Evolutionary conservation across 2,888 invertebrate genomes (phyloP), one percentile per base, ranked within the genome.

Genomic region (Lysandra coridon): DNA sequence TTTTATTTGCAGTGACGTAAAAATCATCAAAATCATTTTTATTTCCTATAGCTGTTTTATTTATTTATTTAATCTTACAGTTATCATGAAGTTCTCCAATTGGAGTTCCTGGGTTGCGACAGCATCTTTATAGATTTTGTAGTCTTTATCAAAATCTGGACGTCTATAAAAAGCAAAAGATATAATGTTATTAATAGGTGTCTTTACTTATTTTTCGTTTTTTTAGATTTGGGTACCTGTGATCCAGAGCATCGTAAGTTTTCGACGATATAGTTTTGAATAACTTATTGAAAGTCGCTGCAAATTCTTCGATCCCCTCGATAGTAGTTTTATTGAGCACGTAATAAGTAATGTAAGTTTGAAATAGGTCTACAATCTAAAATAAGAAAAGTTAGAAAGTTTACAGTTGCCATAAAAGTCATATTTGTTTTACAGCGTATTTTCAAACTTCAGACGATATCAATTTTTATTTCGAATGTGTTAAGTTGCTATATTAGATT

Each of bases 211-310:
- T 12, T 10, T 64, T 2, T 23, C 6, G 30, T 12, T 64, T 2
- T 64, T 2, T 23, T 64, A 10, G 7, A 30, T 1, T 64, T 69
- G 3, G 12, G 1, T 96, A 96, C 84, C 98, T 95, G 87, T 98
- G 97, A 88, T 98, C 97, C 69, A 98, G 89, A 0, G 97, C 96
- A 88, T 98, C 97, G 84, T 98, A 98, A 0, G 96, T 95, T 87
- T 97, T 96, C 1, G 95, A 92, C 5, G 97, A 96, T 78, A 98
- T 97, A 37, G 93, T 93, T 80, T 95, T 95, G 82, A 96, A 96
- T 4, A 97, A 95, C 64, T 95, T 95, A 76, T 96, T 95, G 83
- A 98, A 97, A 84, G 96, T 96, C 3, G 94, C 87, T 0, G 97
- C 96, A 86, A 96, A 96, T 78, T 95, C 95, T 83, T 98, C 97